Base-by-base conservation (phyloP, 2,113 vertebrate genomes). In the Ciconia stormi region DNA sequence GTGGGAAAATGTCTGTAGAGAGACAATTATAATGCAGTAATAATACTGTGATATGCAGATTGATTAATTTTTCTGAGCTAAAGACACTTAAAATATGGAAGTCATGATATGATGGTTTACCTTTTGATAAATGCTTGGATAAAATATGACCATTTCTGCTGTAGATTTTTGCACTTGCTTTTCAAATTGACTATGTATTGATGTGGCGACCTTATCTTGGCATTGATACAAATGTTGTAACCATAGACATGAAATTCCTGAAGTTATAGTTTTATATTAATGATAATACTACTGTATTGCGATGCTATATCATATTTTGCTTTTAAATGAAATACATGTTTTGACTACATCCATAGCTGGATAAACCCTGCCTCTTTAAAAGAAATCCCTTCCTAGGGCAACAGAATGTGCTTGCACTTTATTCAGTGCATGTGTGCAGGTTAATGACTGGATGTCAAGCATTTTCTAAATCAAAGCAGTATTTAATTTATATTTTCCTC, bases 401-500 rank as follows among this genome's bases (percentile, higher is more conserved):
- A n/a, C 49, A 76, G 53, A 78, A 19, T 52, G 18, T 87, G 40
- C 49, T 87, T 84, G 50, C 71, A 67, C 29, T 90, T 82, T 59
- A 47, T 49, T 58, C 15, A 34, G 32, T 81, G 52, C n/a, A 19
- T 67, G 18, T 69, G 22, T 88, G 47, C 56, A 65, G 65, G 34
- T 56, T 89, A 63, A 77, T 70, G 61, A 74, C 61, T 81, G 50
- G 50, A 84, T 81, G 52, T 69, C 55, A 83, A 74, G 23, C 13
- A 44, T 94, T 88, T 85, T 77, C 34, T 79, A 92, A 80, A 74
- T 84, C n/a, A 93, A 86, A 92, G 44, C 55, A 88, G 34, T 59
- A 44, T 87, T 96, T 90, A 61, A 61, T 92, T 82, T 77, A 18
- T 90, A 67, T 82, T 96, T 93, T 92, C 55, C 63, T 92, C 23